Evolutionary conservation across 1,140 invertebrate species (phyloP).

Genomic region (Trachymyrmex septentrionalis): DNA sequence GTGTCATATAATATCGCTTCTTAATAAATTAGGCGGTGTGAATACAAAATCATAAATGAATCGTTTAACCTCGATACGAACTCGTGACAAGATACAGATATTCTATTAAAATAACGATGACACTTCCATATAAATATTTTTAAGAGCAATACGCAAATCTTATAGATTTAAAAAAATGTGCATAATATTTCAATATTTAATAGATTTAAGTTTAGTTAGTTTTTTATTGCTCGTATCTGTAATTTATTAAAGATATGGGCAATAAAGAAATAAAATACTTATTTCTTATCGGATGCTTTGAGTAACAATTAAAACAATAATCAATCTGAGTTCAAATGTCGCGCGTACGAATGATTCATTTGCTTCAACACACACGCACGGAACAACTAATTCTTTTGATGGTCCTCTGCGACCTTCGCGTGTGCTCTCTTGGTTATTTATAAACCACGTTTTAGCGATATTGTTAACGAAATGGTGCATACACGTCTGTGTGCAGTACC

Average conservation of each 20-base stretch:
- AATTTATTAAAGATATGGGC: neutral
- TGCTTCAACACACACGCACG: no score
- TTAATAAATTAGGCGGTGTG: neutral
- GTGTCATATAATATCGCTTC: neutral
- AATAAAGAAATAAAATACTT: neutral
- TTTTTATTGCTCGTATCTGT: no score
- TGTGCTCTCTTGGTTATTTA: constrained; percentile 30
- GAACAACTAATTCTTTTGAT: neutral
- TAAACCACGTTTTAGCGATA: constrained; percentile 25
- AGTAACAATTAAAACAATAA: neutral
- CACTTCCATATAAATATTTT: neutral
- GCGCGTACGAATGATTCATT: neutral
- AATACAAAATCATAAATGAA: neutral
- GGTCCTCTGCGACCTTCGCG: constrained; percentile 34
- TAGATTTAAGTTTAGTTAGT: no score
- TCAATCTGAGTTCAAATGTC: neutral
- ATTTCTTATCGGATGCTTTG: neutral
- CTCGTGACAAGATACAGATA: neutral
- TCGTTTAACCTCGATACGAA: constrained; percentile 1
- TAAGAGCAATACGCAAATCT: neutral
- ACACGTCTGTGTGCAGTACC: constrained; percentile 7
- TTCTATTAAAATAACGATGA: neutral
- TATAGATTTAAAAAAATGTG: neutral
- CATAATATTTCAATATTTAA: neutral
- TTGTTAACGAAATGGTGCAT: neutral